Conservation (phyloP, 2,888 invertebrate species). For the Alloscopus bannaensis region DNA sequence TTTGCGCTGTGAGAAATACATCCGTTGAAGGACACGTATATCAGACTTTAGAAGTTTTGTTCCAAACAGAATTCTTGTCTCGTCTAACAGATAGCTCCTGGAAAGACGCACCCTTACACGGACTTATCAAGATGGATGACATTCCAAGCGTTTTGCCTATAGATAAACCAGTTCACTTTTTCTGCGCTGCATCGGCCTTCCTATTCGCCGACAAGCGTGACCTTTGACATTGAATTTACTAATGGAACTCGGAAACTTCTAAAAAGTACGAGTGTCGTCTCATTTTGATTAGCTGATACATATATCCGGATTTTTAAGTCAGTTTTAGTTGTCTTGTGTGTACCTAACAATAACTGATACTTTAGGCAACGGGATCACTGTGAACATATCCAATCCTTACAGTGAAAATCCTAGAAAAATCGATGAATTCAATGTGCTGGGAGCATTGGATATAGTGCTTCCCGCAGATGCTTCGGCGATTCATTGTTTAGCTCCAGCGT, state of each 20-base stretch:
- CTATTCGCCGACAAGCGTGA: constrained; percentile 42
- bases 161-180: constrained; percentile 6
- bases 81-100: constrained; percentile 25
- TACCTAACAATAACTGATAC: no score
- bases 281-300: no score
- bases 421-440: constrained; percentile 47
- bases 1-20: constrained; percentile 26
- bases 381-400: background rate
- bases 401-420: constrained; percentile 22
- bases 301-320: no score
- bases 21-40: no score
- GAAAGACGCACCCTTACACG: constrained; percentile 8
- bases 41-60: background rate
- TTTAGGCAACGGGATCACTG: background rate
- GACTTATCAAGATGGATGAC: constrained; percentile 43
- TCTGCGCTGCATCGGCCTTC: constrained; percentile 35
- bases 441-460: constrained; percentile 29
- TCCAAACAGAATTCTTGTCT: no score
- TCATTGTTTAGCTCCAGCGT: constrained; percentile 42
- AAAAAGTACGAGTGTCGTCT: background rate
- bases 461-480: constrained; percentile 37
- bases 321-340: no score
- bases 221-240: constrained; percentile 33
- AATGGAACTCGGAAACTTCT: constrained; percentile 23
- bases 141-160: constrained; percentile 12